Base-by-base conservation (phyloP, 2,797 vertebrate species). In the Diplodus sargus region DNA sequence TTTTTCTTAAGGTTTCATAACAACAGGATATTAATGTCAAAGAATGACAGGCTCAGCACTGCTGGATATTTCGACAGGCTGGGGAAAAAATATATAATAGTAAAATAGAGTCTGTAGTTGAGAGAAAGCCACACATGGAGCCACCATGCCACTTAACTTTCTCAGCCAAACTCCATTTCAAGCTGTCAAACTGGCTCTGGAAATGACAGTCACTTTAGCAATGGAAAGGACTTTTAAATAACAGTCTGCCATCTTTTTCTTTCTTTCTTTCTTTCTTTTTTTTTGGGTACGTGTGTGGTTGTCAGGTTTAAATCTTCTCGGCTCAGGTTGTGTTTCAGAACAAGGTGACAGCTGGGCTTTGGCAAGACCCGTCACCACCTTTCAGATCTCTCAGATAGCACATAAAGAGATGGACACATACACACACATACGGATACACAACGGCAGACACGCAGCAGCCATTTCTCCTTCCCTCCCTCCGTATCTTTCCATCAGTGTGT, bases 311-410 rank as follows among this genome's bases (percentile, higher is more conserved):
- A 9, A 6, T 76, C 43, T 81, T 76, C 2, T 54, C 67, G 67
- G 76, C 60, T 79, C 28, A 39, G 59, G 71, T 67, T 74, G 79
- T 65, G 63, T 76, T 85, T 85, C 58, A 60, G 63, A 78, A 56
- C 69, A 70, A 74, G 39, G 67, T 74, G 85, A 84, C 77, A 85
- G 89, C 75, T 64, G 63, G 56, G 80, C 78, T 84, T 81, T 54
- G 78, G 71, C 34, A 52, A 74, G 77, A 82, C 67, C 74, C 75
- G 79, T 76, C 75, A 76, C 23, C 67, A 18, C n/a, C 30, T 80
- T 75, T 82, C 74, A 75, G 71, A 84, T 88, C 78, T 81, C 49
- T 43, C 34, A 77, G 78, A 87, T 72, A 58, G 54, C 75, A 71
- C 81, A 61, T 28, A 63, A 57, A 82, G 17, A 72, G 62, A 83